Evolutionary conservation across 2,888 invertebrate species (phyloP), one percentile per base, ranked within the genome.

Genomic region (Nesidiocoris tenuis): DNA sequence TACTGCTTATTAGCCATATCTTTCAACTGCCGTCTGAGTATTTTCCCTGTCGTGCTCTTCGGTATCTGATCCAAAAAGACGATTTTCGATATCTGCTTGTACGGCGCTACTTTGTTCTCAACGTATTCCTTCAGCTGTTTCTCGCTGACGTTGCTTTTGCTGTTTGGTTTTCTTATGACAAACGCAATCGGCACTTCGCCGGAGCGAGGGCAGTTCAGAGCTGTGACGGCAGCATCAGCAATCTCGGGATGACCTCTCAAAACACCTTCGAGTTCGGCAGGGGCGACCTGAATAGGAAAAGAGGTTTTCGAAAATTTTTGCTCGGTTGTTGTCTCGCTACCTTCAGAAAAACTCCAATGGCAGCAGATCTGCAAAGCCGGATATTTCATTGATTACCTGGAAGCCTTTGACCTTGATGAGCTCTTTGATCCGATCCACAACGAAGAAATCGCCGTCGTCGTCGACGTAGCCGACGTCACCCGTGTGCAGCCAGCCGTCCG

Each of bases 401-500:
- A 84, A 83, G 18, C 86, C 87, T 81, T 87, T 86, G 74, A 85
- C 86, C 82, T 87, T 87, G 79, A 87, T 87, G 56, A 87, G 82
- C 78, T 87, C 86, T 79, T 87, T 87, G 7, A 82, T 77, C 74
- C 87, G 81, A 79, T 86, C 87, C 2, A 85, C 84, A 64, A 87
- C 82, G 78, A 81, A 86, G 78, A 84, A 84, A 77, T 82, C 82
- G 0, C 84, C 85, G 18, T 85, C 83, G 22, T 84, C 83, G 81
- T 93, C 92, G 81, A 89, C 90, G 81, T 90, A 90, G 0, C 88
- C 92, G 16, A 93, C 88, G 82, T 94, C 93, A 1, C 93, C 91
- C 0, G 91, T 91, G 82, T 90, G 90, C 16, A 94, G 84, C 93
- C 93, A 94, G 12, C 93, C 93, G 0, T 93, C 90, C 2, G 85